Conservation (phyloP, 2,888 invertebrate genomes). For the Pyrrhia umbra region DNA sequence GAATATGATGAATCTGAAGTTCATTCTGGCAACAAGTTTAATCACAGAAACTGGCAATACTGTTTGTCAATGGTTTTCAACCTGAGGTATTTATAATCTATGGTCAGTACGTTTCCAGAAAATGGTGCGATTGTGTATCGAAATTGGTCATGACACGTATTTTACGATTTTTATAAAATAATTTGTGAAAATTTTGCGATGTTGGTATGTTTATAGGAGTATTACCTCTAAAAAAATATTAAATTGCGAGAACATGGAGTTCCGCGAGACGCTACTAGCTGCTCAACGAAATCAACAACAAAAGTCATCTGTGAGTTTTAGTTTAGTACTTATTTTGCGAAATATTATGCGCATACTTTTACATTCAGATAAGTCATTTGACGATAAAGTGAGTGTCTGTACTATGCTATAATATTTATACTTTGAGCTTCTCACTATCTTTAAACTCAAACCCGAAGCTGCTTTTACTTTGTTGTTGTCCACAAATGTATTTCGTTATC, state of each 20-base stretch:
- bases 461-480: constrained; percentile 51
- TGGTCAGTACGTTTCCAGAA: constrained; percentile 88
- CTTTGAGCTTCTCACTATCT: background rate
- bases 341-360: constrained; percentile 58
- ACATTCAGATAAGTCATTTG: constrained; percentile 30
- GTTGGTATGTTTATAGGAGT: constrained; percentile 58
- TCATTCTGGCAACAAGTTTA: constrained; percentile 11
- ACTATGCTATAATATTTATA: background rate
- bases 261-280: constrained; percentile 86
- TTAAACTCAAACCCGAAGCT: background rate
- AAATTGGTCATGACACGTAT: constrained; percentile 86
- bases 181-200: constrained; percentile 76
- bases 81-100: background rate
- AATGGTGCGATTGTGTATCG: constrained; percentile 86
- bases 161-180: constrained; percentile 75
- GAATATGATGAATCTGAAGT: background rate
- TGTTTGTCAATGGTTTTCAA: background rate
- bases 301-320: constrained; percentile 87
- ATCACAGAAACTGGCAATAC: constrained; percentile 28
- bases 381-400: constrained; percentile 7
- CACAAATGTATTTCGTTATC: constrained; percentile 15
- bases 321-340: constrained; percentile 62
- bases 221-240: constrained; percentile 39
- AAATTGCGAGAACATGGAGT: constrained; percentile 79
- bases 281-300: constrained; percentile 89